Evolutionary conservation across 2,113 vertebrate species (phyloP), one percentile per base, ranked within the genome.

Genomic region (Scopus umbretta): DNA sequence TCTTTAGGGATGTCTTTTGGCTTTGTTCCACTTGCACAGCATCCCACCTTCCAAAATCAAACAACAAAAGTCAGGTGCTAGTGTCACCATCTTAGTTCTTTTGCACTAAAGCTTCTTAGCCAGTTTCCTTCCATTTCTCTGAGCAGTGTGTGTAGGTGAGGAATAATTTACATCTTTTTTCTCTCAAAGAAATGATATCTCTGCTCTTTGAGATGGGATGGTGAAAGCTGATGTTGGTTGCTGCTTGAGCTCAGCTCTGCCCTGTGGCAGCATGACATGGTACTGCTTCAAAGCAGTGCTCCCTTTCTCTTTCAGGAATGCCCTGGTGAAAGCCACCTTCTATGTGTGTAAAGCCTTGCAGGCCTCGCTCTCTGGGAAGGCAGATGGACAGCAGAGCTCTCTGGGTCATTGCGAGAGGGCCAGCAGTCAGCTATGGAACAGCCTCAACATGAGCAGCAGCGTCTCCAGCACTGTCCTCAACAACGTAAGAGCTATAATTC

Each of bases 341-440:
- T 98, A 99, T 6, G 79, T 98, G 55, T 99, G 99, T 97, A 99
- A 99, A 98, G 98, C 99, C 22, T 98, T 99, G 92, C 99, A 99
- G 68, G 96, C 98, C 91, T 99, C 99, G 0, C 97, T 99, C 43
- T 98, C 96, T 6, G 98, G 98, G 40, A 99, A 99, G 96, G 98
- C 98, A 4, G 99, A 99, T 13, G 99, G 98, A 9, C 98, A 97
- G 11, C 97, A 98, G 38, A 97, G 94, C 92, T 98, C 98, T 65
- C 98, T 99, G 94, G 95, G 98, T 74, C 98, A 99, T 90, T 99
- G 99, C 3, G 99, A 99, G 97, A 98, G 99, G 94, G 99, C 99
- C 98, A 99, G 99, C 72, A 94, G 98, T 88, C 98, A 98, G 93
- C 97, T 99, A 76, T 98, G 98, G 98, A 98, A 98, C 96, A 99